Evolutionary conservation across 1,140 invertebrate species (phyloP).

Genomic region (Cyclargus thomasi): DNA sequence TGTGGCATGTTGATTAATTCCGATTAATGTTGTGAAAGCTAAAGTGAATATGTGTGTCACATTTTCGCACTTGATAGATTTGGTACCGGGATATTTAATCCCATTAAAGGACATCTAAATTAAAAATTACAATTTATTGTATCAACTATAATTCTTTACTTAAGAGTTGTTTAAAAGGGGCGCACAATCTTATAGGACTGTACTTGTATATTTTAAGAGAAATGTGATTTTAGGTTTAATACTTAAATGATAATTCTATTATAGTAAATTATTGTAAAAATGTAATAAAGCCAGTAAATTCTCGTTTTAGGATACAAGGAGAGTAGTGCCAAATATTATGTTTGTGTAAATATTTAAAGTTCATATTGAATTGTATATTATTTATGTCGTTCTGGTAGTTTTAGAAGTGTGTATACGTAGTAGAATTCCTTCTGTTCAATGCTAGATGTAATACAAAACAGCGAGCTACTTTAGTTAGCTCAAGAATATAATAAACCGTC

Average conservation of each 20-base stretch:
- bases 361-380: conserved; percentile 14
- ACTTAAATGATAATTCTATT: background rate
- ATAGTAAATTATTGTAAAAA: conserved; percentile 1
- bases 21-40: no score
- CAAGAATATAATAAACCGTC: background rate
- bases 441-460: background rate
- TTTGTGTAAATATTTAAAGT: conserved; percentile 8
- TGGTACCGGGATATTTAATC: no score
- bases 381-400: background rate
- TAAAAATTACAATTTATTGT: no score
- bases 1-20: no score
- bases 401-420: background rate
- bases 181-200: background rate
- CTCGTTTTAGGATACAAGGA: background rate
- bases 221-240: conserved; percentile 6
- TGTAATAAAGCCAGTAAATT: conserved; percentile 9
- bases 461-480: background rate
- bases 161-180: background rate
- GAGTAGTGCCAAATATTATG: conserved; percentile 9
- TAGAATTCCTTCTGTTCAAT: background rate
- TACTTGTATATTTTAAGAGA: conserved; percentile 11
- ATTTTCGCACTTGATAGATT: no score
- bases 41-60: no score
- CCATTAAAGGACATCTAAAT: no score
- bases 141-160: no score